These are phyloP conservation scores for Sinotaia quadrata DNA, from an alignment of 2,888 invertebrate genomes.

Conservation along the genomic window DNA sequence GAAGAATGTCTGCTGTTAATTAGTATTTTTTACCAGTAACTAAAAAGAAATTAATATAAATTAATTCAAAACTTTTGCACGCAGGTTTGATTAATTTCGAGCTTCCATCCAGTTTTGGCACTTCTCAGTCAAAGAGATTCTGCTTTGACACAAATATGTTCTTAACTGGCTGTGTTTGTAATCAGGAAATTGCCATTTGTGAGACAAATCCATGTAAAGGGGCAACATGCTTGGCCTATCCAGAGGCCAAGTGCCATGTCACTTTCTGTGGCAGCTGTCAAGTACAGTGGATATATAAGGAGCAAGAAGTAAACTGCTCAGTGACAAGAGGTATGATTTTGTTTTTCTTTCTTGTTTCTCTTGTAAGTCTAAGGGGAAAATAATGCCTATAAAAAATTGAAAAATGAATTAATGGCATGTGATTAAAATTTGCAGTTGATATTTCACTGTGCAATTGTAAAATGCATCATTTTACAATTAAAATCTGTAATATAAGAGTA, in stretches of 20 bases:
- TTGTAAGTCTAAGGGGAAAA: too few relatives aligned
- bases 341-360: too few relatives aligned
- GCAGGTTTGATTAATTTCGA: constrained; percentile 47
- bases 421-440: too few relatives aligned
- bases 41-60: too few relatives aligned
- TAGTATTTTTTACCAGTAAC: too few relatives aligned
- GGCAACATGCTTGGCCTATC: constrained; percentile 57
- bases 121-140: constrained; percentile 44
- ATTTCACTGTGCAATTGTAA: too few relatives aligned
- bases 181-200: constrained; percentile 51
- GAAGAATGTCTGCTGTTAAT: too few relatives aligned
- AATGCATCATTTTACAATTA: too few relatives aligned
- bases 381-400: too few relatives aligned
- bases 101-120: constrained; percentile 31
- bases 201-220: constrained; percentile 58
- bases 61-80: constrained; percentile 4
- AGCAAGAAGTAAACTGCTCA: constrained; percentile 53
- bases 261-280: constrained; percentile 60
- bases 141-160: constrained; percentile 63
- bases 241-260: constrained; percentile 62
- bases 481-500: too few relatives aligned
- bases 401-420: too few relatives aligned
- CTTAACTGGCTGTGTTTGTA: constrained; percentile 59
- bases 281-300: constrained; percentile 57
- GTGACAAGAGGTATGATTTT: constrained; percentile 54